Evolutionary conservation across 2,113 vertebrate species (phyloP), one percentile per base, ranked within the genome.

Genomic region (Chloropsis cyanopogon): DNA sequence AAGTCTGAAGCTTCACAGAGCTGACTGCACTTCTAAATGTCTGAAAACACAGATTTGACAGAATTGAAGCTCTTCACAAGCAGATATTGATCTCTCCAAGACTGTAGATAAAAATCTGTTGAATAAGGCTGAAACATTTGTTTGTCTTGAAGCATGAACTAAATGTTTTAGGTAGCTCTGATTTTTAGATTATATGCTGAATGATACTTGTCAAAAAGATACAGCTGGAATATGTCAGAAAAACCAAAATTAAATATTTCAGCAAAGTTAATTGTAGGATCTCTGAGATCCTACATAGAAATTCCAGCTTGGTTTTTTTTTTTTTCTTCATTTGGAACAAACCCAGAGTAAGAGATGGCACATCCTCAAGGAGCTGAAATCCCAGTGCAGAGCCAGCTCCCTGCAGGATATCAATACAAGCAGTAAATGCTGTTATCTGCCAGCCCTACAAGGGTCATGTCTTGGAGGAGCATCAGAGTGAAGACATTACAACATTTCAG

Each of bases 11-110:
- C 79, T 63, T 91, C 87, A 78, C 47, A 85, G 53, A 57, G 50
- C 56, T 61, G 52, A 31, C 49, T 81, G 46, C 44, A 44, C n/a
- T 81, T 56, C 47, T 63, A 73, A 92, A 60, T 35, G 49, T 26
- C 82, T 92, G 76, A 76, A 93, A 93, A 78, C 4, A 35, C 16
- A 63, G 69, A 83, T 85, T 56, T 86, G 86, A 69, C 60, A 92
- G 82, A 81, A 69, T 1, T 56, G 28, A 94, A 88, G 41, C 70
- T n/a, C 76, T 94, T 93, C 82, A 90, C 52, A 86, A 91, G 65
- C 54, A 90, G 63, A 52, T 53, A 90, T 12, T 68, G 59, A 88
- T 86, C 72, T 72, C 63, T 57, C 81, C 31, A 69, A 93, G 77
- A n/a, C 12, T 42, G 16, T 1, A 57, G n/a, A 80, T 57, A 76